Conservation (phyloP, 2,888 invertebrate species). For the Stenichneumon culpator region DNA sequence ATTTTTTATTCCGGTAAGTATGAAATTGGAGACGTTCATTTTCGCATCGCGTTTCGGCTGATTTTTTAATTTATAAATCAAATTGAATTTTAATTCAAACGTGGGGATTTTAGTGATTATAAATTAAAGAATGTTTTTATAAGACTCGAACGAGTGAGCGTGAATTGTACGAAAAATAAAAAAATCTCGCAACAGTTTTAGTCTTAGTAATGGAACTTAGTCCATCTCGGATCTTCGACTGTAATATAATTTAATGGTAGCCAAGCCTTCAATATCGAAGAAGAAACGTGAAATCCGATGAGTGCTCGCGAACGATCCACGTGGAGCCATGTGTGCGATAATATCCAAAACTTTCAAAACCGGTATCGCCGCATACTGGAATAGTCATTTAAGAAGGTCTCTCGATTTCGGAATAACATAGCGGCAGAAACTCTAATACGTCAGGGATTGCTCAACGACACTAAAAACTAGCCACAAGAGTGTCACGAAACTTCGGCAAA, state of each 20-base stretch:
- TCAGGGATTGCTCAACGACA: slow-evolving; percentile 20
- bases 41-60: not conserved
- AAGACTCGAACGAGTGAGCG: not conserved
- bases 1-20: too few species aligned
- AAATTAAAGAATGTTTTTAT: not conserved
- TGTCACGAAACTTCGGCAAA: not conserved
- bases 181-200: too few species aligned
- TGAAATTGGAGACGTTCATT: not conserved
- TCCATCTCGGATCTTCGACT: too few species aligned
- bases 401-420: not conserved
- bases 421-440: not conserved
- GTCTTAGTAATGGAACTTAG: too few species aligned
- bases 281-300: not conserved
- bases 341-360: not conserved
- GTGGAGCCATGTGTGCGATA: not conserved
- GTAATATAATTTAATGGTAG: not conserved
- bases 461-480: not conserved
- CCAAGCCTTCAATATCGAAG: not conserved
- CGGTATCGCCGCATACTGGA: not conserved
- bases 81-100: too few species aligned
- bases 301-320: not conserved
- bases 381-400: not conserved
- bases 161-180: too few species aligned
- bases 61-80: too few species aligned
- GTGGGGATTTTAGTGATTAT: not conserved